phyloP scores from a whole-genome alignment of 2,888 invertebrate genomes.

The Rhopalosiphum nymphaeae region DNA sequence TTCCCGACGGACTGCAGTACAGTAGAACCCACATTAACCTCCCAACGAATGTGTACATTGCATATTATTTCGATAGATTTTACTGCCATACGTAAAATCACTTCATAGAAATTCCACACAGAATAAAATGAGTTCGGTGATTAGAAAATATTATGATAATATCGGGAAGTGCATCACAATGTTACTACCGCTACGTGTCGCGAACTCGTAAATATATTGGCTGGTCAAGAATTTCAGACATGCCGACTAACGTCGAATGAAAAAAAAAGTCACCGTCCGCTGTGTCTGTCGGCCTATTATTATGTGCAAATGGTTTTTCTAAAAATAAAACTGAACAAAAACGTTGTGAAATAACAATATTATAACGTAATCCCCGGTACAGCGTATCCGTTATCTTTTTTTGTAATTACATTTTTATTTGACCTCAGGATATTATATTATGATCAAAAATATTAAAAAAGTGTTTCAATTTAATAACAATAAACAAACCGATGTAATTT shows the following conservation, averaged over 20 bases:
- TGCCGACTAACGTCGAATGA: neutral
- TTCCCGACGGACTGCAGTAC: neutral
- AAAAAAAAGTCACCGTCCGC: neutral
- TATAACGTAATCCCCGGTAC: slow-evolving; percentile 9
- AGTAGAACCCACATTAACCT: neutral
- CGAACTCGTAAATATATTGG: neutral
- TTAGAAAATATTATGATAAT: neutral
- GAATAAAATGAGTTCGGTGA: neutral
- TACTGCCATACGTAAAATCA: neutral
- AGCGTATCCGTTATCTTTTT: neutral
- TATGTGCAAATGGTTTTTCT: slow-evolving; percentile 23
- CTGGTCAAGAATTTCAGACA: neutral
- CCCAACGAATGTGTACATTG: too few species aligned
- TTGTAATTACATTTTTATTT: slow-evolving; percentile 11
- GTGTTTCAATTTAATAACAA: neutral
- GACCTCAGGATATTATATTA: neutral
- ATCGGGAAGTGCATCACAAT: neutral
- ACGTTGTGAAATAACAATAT: neutral
- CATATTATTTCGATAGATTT: neutral
- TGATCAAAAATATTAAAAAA: neutral
- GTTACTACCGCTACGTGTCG: neutral
- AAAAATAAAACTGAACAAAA: slow-evolving; percentile 26
- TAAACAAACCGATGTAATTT: neutral
- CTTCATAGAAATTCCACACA: neutral
- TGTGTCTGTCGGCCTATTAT: neutral